These are phyloP conservation scores for Chionis minor DNA, from an alignment of 2,113 vertebrate genomes.

Conservation along the genomic window DNA sequence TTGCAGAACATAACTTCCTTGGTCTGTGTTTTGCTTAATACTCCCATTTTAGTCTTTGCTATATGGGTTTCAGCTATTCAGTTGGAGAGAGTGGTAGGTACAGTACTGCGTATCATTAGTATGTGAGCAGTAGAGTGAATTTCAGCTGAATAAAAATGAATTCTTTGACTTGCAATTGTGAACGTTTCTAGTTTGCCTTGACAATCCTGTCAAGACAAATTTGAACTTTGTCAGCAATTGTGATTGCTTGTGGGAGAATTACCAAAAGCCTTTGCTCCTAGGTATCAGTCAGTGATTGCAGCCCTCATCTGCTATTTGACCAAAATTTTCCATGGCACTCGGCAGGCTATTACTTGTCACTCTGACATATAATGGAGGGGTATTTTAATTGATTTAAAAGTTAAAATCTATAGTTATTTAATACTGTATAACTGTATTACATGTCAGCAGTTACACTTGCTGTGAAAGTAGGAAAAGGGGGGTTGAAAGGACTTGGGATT, in stretches of 20 bases:
- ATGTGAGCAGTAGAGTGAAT: conserved; percentile 14
- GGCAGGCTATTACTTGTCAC: conserved; percentile 68
- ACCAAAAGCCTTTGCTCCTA: conserved; percentile 51
- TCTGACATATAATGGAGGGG: conserved; percentile 34
- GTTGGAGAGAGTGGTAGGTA: neutral
- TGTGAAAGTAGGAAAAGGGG: conserved; percentile 4
- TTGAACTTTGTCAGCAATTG: conserved; percentile 60
- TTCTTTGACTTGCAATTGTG: conserved; percentile 48
- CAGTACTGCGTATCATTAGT: conserved; percentile 34
- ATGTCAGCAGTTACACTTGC: neutral
- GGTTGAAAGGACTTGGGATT: neutral
- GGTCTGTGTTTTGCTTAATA: neutral
- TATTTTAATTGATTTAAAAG: conserved; percentile 65
- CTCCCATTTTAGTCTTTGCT: neutral
- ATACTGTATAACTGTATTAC: conserved; percentile 16
- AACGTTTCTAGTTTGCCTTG: conserved; percentile 55
- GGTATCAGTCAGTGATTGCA: conserved; percentile 69
- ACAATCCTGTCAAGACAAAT: conserved; percentile 65
- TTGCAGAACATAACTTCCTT: neutral
- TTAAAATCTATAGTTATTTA: conserved; percentile 46
- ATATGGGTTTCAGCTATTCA: neutral
- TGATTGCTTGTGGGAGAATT: conserved; percentile 44
- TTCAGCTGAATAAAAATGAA: conserved; percentile 57
- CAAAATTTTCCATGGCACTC: conserved; percentile 69
- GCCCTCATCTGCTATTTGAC: conserved; percentile 65